These are phyloP conservation scores for Urosaurus nigricauda DNA, from an alignment of 2,797 vertebrate genomes.

Conservation along the genomic window DNA sequence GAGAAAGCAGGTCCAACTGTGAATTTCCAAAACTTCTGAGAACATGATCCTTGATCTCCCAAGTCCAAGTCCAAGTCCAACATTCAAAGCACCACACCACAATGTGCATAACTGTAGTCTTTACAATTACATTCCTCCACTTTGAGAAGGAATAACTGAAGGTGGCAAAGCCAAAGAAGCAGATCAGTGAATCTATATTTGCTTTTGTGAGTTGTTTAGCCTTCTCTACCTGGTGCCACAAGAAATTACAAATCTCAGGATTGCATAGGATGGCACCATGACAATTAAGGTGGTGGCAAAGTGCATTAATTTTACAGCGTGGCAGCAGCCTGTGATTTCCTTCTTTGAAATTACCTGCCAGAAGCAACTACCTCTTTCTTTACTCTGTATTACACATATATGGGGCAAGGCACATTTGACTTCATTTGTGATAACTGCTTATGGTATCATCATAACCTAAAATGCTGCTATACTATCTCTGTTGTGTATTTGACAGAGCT, in stretches of 20 bases:
- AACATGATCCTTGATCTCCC: neutral
- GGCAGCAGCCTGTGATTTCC: neutral
- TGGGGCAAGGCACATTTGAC: neutral
- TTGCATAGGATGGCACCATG: too few relatives aligned
- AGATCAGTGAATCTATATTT: too few relatives aligned
- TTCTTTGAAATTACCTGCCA: neutral
- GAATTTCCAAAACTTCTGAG: too few relatives aligned
- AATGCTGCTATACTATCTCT: neutral
- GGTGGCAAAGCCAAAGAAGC: neutral
- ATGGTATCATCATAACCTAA: neutral
- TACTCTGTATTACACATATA: neutral
- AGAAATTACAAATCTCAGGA: too few relatives aligned
- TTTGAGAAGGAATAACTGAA: too few relatives aligned
- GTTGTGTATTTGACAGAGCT: neutral
- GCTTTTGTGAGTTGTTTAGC: too few relatives aligned
- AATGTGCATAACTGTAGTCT: neutral
- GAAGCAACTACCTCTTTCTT: neutral
- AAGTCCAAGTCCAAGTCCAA: neutral
- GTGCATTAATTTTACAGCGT: too few relatives aligned
- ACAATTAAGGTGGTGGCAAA: too few relatives aligned
- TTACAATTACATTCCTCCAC: too few relatives aligned
- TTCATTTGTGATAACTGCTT: neutral
- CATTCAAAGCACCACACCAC: neutral
- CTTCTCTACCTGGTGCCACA: too few relatives aligned
- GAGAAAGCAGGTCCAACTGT: neutral